These are phyloP conservation scores for Brachylomia viminalis DNA, from an alignment of 2,888 invertebrate genomes.

Conservation along the genomic window DNA sequence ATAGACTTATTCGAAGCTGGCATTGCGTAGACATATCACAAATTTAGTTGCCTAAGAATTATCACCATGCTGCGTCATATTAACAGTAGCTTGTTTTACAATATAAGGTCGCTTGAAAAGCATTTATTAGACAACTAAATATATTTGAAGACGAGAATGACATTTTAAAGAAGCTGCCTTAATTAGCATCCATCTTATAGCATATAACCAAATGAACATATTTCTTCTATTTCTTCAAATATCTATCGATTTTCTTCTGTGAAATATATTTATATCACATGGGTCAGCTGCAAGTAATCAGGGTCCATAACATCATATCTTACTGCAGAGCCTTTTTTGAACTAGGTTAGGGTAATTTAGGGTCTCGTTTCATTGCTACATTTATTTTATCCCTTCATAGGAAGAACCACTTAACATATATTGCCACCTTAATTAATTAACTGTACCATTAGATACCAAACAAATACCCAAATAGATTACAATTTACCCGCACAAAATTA, in stretches of 20 bases:
- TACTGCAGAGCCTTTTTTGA: no score
- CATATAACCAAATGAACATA: no score
- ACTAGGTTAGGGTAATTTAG: not conserved
- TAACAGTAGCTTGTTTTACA: no score
- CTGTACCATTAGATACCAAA: constrained; percentile 19
- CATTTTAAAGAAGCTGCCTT: no score
- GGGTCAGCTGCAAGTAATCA: not conserved
- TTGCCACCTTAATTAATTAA: constrained; percentile 23
- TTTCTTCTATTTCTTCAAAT: not conserved
- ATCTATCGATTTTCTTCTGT: not conserved
- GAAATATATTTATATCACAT: not conserved
- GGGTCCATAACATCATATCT: not conserved
- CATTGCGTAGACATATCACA: no score
- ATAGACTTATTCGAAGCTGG: no score
- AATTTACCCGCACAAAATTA: constrained; percentile 54
- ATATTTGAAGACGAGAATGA: no score
- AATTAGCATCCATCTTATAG: no score
- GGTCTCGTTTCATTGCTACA: not conserved
- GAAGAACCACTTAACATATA: not conserved
- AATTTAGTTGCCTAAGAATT: no score
- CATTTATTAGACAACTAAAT: no score
- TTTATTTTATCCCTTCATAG: not conserved
- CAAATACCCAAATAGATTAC: constrained; percentile 44
- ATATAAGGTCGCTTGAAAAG: no score
- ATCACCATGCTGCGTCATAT: no score